Base-by-base conservation (phyloP, 1,140 invertebrate species). In the Neodiprion pinetum region DNA sequence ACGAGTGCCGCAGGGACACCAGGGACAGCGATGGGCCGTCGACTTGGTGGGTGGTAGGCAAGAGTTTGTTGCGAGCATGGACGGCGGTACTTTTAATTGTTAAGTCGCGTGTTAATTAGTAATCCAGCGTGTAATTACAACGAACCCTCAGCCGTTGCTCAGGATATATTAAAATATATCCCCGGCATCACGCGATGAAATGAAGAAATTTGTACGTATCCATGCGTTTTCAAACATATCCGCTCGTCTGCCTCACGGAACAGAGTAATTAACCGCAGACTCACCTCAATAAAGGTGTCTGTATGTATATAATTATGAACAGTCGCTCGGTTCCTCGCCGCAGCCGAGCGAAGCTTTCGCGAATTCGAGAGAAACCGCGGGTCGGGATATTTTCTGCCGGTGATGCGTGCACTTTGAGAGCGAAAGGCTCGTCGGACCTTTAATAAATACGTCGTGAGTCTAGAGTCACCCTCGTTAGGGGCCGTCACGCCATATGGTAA, bases 51-150 rank as follows among this genome's bases (percentile, higher is more conserved):
- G 81, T 84, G 82, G 81, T 74, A 67, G 78, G 77, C 74, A 75
- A 74, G 65, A 67, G 23, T 76, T 78, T 78, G 76, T 81, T 78
- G 81, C 81, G 77, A 17, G 80, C 80, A 84, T 40, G 28, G 28
- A 40, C 28, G 28, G 28, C 28, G 83, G 80, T 83, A 77, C 79
- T 75, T 76, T 82, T 82, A 85, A 85, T 86, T 80, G 79, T 82
- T 85, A 86, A 88, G 86, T 86, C 86, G 81, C 82, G 81, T 82
- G 84, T 86, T 84, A 87, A 88, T 88, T 88, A 85, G 81, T 85
- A 83, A 87, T 83, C 77, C 80, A 77, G 78, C 83, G 84, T 85
- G 83, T 87, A 87, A 87, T 86, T 85, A 84, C 77, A 61, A 28
- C n/a, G 61, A 73, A 78, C 68, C 78, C 76, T 75, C 76, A 80